Base-by-base conservation (phyloP, 2,888 invertebrate genomes). In the Lutraria lutraria region DNA sequence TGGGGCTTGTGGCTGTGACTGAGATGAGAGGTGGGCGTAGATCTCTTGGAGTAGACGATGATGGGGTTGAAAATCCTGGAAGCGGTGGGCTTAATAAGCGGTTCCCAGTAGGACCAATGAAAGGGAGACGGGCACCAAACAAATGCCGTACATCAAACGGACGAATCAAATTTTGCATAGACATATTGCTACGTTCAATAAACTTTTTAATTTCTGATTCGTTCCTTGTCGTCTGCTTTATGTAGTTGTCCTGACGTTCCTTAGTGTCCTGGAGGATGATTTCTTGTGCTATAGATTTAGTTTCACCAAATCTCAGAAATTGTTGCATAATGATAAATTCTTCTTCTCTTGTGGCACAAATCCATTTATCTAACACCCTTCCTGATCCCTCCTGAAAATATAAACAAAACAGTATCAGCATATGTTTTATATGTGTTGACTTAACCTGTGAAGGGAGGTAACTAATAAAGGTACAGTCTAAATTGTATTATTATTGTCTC, bases 261-360 rank as follows among this genome's bases (percentile, higher is more conserved):
- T 95, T 93, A 8, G 95, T 96, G 91, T 96, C 96, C 86, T 97
- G 97, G 94, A 96, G 97, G 76, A 97, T 96, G 97, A 96, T 97
- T 97, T 97, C 98, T 94, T 98, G 98, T 94, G 98, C 98, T 95
- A 98, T 98, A 94, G 98, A 98, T 96, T 98, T 98, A 91, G 98
- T 99, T 97, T 98, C 98, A 95, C 98, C 98, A 95, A 98, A 98
- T 95, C 98, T 98, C 95, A 99, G 98, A 97, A 99, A 99, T 97
- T 99, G 98, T 97, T 98, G 98, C 94, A 99, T 97, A 94, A 99
- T 98, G 97, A 98, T 97, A 96, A 98, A 98, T 97, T 99, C 98
- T 97, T 99, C 99, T 96, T 98, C 98, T 95, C 98, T 97, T 95
- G 98, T 98, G 96, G 98, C 98, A 96, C 98, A 98, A 95, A 98